Base-by-base conservation (phyloP, 2,888 invertebrate genomes). In the Polydrusus tereticollis region DNA sequence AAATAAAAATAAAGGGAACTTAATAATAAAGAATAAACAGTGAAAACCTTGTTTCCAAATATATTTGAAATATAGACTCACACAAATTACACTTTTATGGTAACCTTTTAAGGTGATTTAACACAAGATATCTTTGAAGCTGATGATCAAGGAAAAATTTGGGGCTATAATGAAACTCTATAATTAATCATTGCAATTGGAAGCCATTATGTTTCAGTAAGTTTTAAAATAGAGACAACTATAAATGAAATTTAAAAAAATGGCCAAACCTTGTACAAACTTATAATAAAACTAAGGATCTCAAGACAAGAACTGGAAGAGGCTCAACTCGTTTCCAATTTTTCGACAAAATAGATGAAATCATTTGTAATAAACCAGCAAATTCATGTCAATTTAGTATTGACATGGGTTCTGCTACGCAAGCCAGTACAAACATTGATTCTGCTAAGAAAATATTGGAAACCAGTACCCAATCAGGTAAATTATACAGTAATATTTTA, bases 201-300 rank as follows among this genome's bases (percentile, higher is more conserved):
- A 33, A 58, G 36, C 36, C 21, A 36, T 18, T 58, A 57, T 57
- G 33, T 57, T 26, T 14, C 36, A 14, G 3, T 20, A 16, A 57
- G 57, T 57, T 57, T 57, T 20, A 57, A 33, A 33, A 14, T 57
- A 33, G 57, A 33, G 16, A 57, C 16, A 26, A 57, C 57, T 14
- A 57, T 57, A 18, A 20, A 57, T 33, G 57, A 57, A 14, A 33
- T 57, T 33, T 14, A 33, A 33, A 57, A 57, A 33, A 57, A 18
- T 16, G 29, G 36, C 12, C 57, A 1, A 57, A 57, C 18, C 33
- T 57, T 5, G 20, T 57, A 33, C 33, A 57, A 57, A 57, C 57
- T 10, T 57, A 57, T 18, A 57, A 57, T 41, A 57, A 57, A 57
- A 57, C 57, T n/a, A 57, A 57, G 16, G 57, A 57, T 36, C 29